phyloP scores from a whole-genome alignment of 2,113 vertebrate genomes.

The Bagarius yarrelli region DNA sequence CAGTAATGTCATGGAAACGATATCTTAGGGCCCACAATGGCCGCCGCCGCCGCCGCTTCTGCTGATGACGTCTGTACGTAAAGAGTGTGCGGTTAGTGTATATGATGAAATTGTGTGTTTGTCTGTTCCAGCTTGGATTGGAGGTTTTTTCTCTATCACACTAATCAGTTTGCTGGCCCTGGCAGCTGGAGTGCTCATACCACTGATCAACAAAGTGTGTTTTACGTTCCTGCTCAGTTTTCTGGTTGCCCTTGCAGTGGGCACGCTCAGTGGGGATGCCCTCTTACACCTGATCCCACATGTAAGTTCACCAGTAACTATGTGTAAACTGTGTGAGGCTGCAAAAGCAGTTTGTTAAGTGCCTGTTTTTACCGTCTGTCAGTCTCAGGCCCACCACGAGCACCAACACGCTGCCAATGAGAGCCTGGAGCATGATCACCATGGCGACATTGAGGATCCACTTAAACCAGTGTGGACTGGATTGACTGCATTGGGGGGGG shows the following conservation, averaged over 20 bases:
- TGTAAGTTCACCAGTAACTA: slow-evolving; percentile 71
- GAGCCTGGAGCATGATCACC: slow-evolving; percentile 20
- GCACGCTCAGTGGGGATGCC: slow-evolving; percentile 94
- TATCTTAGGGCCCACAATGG: too few species aligned
- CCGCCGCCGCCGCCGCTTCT: too few species aligned
- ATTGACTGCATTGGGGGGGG: slow-evolving; percentile 86
- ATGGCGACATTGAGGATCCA: slow-evolving; percentile 65
- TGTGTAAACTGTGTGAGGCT: background rate
- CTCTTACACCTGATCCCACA: slow-evolving; percentile 96
- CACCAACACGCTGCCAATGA: slow-evolving; percentile 43
- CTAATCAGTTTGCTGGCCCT: slow-evolving; percentile 93
- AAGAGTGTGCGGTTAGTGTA: background rate
- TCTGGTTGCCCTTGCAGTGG: slow-evolving; percentile 92
- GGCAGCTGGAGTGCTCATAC: slow-evolving; percentile 87
- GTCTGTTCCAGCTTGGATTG: slow-evolving; percentile 83
- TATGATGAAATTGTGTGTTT: slow-evolving; percentile 18
- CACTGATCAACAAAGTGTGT: slow-evolving; percentile 90
- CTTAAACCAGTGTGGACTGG: slow-evolving; percentile 92
- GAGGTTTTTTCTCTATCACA: slow-evolving; percentile 91
- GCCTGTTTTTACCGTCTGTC: slow-evolving; percentile 3
- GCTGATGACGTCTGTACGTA: too few species aligned
- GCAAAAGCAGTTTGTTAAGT: background rate
- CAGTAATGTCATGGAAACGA: too few species aligned
- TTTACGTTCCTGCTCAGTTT: slow-evolving; percentile 98
- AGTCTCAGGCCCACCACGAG: slow-evolving; percentile 70